Percentiles rank a stretch among this genome's conserved stretches.
phyloP scores from a whole-genome alignment of 1,140 invertebrate genomes.

The Caerostris extrusa region DNA sequence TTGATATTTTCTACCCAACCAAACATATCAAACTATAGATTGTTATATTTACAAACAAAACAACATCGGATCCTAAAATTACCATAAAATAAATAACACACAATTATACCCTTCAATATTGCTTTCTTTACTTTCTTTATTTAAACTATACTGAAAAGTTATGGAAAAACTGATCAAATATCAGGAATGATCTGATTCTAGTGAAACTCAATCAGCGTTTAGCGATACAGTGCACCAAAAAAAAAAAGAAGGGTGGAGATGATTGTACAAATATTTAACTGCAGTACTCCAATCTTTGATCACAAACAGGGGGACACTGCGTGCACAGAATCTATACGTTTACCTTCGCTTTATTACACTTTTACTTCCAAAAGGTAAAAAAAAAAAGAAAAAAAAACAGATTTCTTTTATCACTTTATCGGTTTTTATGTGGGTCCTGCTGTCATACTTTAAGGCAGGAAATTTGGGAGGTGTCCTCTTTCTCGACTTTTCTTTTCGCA shows the following conservation, averaged over 20 bases:
- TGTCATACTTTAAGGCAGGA: background rate
- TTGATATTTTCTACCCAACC: too few relatives aligned
- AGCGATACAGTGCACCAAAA: too few relatives aligned
- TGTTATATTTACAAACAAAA: too few relatives aligned
- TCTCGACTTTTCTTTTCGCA: background rate
- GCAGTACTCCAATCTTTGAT: background rate
- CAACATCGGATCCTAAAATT: too few relatives aligned
- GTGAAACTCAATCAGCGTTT: background rate
- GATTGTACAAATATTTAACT: constrained; percentile 45
- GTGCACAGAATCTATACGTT: background rate
- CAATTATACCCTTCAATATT: too few relatives aligned
- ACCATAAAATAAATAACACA: too few relatives aligned
- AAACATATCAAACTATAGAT: too few relatives aligned
- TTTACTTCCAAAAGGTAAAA: background rate
- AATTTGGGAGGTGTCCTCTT: background rate
- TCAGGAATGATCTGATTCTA: too few relatives aligned
- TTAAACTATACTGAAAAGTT: too few relatives aligned
- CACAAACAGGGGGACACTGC: background rate
- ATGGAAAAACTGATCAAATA: too few relatives aligned
- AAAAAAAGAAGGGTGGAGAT: background rate
- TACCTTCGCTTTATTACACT: constrained; percentile 24
- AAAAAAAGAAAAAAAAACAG: background rate
- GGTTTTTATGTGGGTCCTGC: constrained; percentile 33
- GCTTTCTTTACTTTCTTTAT: too few relatives aligned
- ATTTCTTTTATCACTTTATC: constrained; percentile 45